Evolutionary conservation across 2,888 invertebrate genomes (phyloP), one percentile per base, ranked within the genome.

Genomic region (Drepanosiphum platanoidis): DNA sequence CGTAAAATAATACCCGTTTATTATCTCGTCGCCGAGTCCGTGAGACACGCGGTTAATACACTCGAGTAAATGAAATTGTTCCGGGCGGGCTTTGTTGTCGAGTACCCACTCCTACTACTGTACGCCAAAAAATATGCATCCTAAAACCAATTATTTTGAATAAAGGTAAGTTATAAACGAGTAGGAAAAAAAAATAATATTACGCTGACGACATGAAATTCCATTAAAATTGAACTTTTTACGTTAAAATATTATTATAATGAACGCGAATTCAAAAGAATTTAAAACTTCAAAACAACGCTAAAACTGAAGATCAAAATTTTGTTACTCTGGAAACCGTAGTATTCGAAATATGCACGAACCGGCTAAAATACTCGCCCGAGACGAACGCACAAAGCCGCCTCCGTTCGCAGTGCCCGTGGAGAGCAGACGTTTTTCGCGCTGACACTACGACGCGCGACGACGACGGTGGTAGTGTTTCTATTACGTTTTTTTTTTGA

Each of bases 61-160:
- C 7, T 39, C 11, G 42, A 46, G 30, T 18, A 1, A 11, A 30
- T 42, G 18, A 39, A 42, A 46, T 18, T 30, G 22, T 74, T 30
- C 1, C 4, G n/a, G 13, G 52, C 4, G n/a, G 13, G 52, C 4
- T 30, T 18, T 30, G 61, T 64, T 61, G 9, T 39, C 30, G 27
- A 52, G 52, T 58, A 11, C 34, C 7, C 42, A n/a, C n/a, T n/a
- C n/a, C n/a, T n/a, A n/a, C n/a, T n/a, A n/a, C n/a, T 34, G 58
- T 72, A 30, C 18, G 7, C 27, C 8, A n/a, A 5, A 46, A 39
- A 46, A 32, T 74, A 46, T 74, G 18, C 36, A 3, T 9, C 11
- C 18, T 39, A 78, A 77, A 77, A 39, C 22, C 30, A 77, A 78
- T 78, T 78, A 64, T 78, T 64, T 78, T 39, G 18, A 61, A 77